phyloP scores from a whole-genome alignment of 2,797 vertebrate species.

The Chaunax sp. region DNA sequence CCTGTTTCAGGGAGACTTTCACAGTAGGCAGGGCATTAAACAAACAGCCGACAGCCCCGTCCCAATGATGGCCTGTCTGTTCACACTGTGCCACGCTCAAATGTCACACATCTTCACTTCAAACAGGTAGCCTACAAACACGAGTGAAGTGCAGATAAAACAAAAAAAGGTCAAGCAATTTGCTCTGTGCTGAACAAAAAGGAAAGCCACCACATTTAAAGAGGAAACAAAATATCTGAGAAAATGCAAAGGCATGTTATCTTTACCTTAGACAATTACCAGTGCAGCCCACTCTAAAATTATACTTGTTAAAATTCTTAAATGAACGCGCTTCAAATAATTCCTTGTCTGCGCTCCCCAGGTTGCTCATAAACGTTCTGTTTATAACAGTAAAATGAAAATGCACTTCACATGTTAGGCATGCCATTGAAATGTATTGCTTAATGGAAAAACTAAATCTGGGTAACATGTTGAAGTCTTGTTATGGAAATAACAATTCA shows the following conservation, averaged over 20 bases:
- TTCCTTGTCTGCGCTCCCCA: slow-evolving; percentile 45
- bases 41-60: slow-evolving; percentile 82
- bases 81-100: slow-evolving; percentile 77
- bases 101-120: slow-evolving; percentile 77
- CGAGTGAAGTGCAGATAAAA: slow-evolving; percentile 62
- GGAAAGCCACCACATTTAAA: slow-evolving; percentile 54
- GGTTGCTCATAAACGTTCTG: slow-evolving; percentile 61
- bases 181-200: slow-evolving; percentile 49
- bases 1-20: slow-evolving; percentile 87
- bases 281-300: slow-evolving; percentile 58
- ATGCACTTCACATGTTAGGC: slow-evolving; percentile 48
- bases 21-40: slow-evolving; percentile 85
- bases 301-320: slow-evolving; percentile 68
- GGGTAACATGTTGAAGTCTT: slow-evolving; percentile 28
- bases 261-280: slow-evolving; percentile 67
- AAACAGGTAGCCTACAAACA: slow-evolving; percentile 69
- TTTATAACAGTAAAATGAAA: slow-evolving; percentile 62
- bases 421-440: slow-evolving; percentile 52
- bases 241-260: slow-evolving; percentile 45
- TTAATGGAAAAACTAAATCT: slow-evolving; percentile 58
- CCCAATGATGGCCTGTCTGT: slow-evolving; percentile 79
- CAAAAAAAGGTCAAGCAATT: slow-evolving; percentile 47
- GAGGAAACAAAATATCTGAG: slow-evolving; percentile 32
- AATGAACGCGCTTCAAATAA: slow-evolving; percentile 65
- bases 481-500: slow-evolving; percentile 52